phyloP scores from a whole-genome alignment of 2,888 invertebrate species.

The Nomada goodeniana region DNA sequence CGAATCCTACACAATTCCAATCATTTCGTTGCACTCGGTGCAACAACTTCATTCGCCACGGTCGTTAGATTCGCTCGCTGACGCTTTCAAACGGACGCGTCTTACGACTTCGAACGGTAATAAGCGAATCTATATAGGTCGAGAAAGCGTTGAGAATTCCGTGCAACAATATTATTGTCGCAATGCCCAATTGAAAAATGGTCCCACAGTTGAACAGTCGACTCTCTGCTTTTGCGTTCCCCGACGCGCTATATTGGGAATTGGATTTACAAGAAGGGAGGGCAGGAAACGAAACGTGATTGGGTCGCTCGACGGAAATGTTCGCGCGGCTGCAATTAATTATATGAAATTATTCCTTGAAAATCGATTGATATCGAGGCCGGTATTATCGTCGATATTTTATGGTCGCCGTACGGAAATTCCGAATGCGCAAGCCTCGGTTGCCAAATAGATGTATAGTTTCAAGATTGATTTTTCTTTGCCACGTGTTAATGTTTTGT shows the following conservation, averaged over 20 bases:
- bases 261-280: not conserved
- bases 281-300: not conserved
- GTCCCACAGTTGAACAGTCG: not conserved
- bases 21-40: no score
- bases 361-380: slow-evolving; percentile 1
- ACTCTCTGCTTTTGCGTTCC: not conserved
- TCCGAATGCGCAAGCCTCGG: not conserved
- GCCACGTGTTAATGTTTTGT: not conserved
- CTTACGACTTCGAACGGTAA: not conserved
- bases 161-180: not conserved
- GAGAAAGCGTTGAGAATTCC: not conserved
- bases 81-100: not conserved
- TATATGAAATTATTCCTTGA: slow-evolving; percentile 13
- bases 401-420: not conserved
- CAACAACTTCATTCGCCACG: not conserved
- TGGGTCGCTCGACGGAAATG: not conserved
- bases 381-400: not conserved
- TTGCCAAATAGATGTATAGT: not conserved
- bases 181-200: slow-evolving; percentile 23
- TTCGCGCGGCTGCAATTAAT: slow-evolving; percentile 12
- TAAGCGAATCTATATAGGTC: slow-evolving; percentile 4
- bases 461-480: not conserved
- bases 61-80: not conserved
- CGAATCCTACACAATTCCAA: no score
- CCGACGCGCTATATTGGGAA: not conserved